phyloP scores from a whole-genome alignment of 2,113 vertebrate species.

The Centropus bengalensis region DNA sequence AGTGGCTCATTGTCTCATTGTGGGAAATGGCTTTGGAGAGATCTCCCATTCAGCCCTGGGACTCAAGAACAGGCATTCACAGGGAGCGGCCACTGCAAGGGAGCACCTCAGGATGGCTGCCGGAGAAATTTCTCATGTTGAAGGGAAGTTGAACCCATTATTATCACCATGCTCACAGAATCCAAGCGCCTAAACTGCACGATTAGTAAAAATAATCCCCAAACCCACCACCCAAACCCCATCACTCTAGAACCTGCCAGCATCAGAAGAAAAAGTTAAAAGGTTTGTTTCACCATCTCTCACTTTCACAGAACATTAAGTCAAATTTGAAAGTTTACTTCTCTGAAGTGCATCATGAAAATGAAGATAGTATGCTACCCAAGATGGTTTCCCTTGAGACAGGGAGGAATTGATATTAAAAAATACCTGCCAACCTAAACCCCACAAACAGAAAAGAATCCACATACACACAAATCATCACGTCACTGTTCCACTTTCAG shows the following conservation, averaged over 20 bases:
- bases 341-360: background rate
- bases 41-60: slow-evolving; percentile 74
- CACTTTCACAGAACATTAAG: background rate
- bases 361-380: background rate
- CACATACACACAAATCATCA: background rate
- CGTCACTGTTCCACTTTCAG: background rate
- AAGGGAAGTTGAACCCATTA: slow-evolving; percentile 15
- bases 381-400: background rate
- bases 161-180: background rate
- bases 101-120: slow-evolving; percentile 67
- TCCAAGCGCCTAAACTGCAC: background rate
- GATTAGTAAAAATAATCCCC: background rate
- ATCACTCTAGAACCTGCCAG: background rate
- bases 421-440: background rate
- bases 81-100: slow-evolving; percentile 29
- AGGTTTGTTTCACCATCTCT: background rate
- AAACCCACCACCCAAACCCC: background rate
- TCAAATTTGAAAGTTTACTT: background rate
- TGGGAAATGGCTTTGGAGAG: slow-evolving; percentile 76
- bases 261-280: background rate
- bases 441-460: background rate
- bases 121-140: slow-evolving; percentile 21
- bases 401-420: background rate
- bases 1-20: slow-evolving; percentile 73
- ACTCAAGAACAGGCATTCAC: slow-evolving; percentile 69